Evolutionary conservation across 2,113 vertebrate species (phyloP).

Genomic region (cattle (Bos taurus)): DNA sequence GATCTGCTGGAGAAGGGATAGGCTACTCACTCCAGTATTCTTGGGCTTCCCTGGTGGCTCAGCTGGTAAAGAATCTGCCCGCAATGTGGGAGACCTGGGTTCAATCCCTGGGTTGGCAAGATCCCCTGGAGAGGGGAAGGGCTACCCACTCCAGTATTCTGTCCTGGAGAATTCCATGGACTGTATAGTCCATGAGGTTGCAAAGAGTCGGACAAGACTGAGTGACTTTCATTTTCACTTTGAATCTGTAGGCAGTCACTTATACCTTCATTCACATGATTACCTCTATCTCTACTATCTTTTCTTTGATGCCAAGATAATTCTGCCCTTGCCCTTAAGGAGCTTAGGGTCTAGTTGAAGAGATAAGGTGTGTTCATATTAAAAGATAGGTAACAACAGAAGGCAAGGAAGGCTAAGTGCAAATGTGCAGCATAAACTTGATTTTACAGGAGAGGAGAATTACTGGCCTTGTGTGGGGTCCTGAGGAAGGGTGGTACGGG

Average conservation of each 20-base stretch:
- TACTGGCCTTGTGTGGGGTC: neutral
- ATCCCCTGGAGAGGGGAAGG: neutral
- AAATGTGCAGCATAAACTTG: neutral
- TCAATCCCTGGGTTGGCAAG: neutral
- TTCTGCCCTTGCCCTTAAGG: neutral
- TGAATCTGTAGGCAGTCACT: neutral
- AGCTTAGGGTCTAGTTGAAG: neutral
- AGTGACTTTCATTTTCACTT: neutral
- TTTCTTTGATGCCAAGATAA: neutral
- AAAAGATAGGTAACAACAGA: neutral
- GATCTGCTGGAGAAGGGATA: neutral
- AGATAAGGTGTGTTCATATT: neutral
- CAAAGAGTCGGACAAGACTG: neutral
- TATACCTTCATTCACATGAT: rapidly evolving
- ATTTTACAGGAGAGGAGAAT: neutral
- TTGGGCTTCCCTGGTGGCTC: neutral
- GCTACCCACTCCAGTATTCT: neutral
- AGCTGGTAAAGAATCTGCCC: neutral
- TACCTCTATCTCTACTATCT: neutral
- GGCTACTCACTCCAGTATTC: neutral
- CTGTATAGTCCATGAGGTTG: neutral
- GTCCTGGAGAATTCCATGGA: neutral
- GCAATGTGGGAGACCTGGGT: rapidly evolving
- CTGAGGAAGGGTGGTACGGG: neutral
- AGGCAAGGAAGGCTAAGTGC: neutral